Conservation (phyloP, 2,797 vertebrate genomes). For the Oryzias sinensis region DNA sequence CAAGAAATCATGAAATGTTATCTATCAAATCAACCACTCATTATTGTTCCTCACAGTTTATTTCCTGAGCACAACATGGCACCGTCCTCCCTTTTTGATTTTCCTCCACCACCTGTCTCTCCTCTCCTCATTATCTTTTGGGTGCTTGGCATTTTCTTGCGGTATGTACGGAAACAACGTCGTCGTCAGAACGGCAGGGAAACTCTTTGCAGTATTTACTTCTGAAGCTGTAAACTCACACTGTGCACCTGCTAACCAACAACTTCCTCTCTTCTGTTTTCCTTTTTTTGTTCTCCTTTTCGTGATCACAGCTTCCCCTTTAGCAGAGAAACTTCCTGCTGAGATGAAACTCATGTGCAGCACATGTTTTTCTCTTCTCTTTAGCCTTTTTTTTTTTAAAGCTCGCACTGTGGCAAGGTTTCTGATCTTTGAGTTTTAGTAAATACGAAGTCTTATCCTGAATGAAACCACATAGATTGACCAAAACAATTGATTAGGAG, state of each 20-base stretch:
- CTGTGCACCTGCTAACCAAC: slow-evolving; percentile 52
- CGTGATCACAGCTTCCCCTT: slow-evolving; percentile 15
- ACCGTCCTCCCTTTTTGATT: neutral
- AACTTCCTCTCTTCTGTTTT: slow-evolving; percentile 31
- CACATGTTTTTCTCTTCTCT: neutral
- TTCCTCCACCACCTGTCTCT: neutral
- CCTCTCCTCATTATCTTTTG: neutral
- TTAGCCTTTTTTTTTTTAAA: no score
- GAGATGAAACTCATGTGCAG: slow-evolving; percentile 8
- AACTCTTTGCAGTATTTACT: slow-evolving; percentile 18
- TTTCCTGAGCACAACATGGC: neutral
- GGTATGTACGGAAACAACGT: slow-evolving; percentile 18
- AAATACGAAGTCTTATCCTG: no score
- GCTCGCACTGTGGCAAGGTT: no score
- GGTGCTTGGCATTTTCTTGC: slow-evolving; percentile 10
- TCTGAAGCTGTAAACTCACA: slow-evolving; percentile 46
- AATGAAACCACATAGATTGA: no score
- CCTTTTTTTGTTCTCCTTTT: neutral
- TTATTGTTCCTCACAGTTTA: no score
- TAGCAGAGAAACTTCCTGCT: slow-evolving; percentile 37
- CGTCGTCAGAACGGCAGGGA: slow-evolving; percentile 34
- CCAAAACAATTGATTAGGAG: no score
- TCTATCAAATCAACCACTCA: no score
- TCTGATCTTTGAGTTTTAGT: no score
- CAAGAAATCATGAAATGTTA: no score